Evolutionary conservation across 1,140 invertebrate genomes (phyloP), one percentile per base, ranked within the genome.

Genomic region (Liolophura sinensis): DNA sequence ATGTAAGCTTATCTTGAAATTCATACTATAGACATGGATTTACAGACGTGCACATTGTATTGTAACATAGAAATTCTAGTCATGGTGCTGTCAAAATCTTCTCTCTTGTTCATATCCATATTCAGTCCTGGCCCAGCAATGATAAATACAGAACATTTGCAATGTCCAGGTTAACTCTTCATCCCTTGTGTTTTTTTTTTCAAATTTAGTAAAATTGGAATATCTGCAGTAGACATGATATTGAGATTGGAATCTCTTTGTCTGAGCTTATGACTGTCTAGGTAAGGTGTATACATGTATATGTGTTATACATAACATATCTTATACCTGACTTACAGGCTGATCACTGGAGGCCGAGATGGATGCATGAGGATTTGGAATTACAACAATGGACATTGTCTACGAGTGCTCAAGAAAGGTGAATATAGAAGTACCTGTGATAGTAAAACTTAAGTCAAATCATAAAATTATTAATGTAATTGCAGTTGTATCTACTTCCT

Each of bases 321-420:
- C 9, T 7, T 56, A 0, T 15, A 25, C 18, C 31, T 40, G 9
- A 3, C 27, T 60, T 73, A 16, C 62, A 82, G 84, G 58, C 72
- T 84, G 48, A 78, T 85, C n/a, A 85, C 84, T 27, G 84, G 82
- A 51, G 81, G 81, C 11, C 67, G 82, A 64, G 84, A 85, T 76
- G 84, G 84, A n/a, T 69, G 72, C 16, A 67, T 84, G 16, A 76
- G 74, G 65, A 78, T 85, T 31, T 85, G 84, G 84, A 85, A 85
- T 69, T 85, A 84, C 64, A 85, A 85, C 67, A 85, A 85, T 73
- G 84, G 84, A 5, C 82, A 85, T 62, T 84, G 83, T 71, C 73
- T 85, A 15, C 71, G 74, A 52, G 75, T 77, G 25, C 73, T 81
- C 52, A 74, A 73, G 63, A 83, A 80, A 75, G 75, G 78, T 78